Conservation (phyloP, 2,113 vertebrate genomes). For the Carlito syrichta region DNA sequence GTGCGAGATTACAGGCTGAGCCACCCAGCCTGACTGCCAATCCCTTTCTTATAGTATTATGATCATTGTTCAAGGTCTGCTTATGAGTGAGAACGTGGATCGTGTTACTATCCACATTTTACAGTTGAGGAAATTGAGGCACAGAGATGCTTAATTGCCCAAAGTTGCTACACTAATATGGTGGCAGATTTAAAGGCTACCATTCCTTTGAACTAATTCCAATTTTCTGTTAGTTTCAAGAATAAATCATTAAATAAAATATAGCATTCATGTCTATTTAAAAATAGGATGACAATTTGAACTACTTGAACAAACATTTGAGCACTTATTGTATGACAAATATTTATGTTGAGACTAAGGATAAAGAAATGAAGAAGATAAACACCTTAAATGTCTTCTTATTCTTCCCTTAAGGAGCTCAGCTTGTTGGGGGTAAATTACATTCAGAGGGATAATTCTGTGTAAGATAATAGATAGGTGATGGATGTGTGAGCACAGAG, state of each 20-base stretch:
- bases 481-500: background rate
- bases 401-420: background rate
- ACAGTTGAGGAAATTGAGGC: background rate
- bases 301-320: no score
- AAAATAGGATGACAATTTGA: no score
- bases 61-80: no score
- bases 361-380: background rate
- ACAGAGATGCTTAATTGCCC: background rate
- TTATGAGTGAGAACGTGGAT: no score
- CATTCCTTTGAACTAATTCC: background rate
- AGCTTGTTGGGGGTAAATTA: background rate
- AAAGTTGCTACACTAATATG: background rate
- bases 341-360: background rate
- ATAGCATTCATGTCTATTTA: no score
- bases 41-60: no score
- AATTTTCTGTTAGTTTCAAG: background rate
- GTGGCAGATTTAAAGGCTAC: background rate
- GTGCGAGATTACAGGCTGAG: no score
- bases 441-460: background rate
- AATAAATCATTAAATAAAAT: background rate
- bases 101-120: background rate
- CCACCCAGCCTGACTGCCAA: no score
- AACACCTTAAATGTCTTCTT: background rate
- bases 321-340: background rate
- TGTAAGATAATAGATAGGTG: background rate